Conservation (phyloP, 2,888 invertebrate species). For the Marronus borbonicus region DNA sequence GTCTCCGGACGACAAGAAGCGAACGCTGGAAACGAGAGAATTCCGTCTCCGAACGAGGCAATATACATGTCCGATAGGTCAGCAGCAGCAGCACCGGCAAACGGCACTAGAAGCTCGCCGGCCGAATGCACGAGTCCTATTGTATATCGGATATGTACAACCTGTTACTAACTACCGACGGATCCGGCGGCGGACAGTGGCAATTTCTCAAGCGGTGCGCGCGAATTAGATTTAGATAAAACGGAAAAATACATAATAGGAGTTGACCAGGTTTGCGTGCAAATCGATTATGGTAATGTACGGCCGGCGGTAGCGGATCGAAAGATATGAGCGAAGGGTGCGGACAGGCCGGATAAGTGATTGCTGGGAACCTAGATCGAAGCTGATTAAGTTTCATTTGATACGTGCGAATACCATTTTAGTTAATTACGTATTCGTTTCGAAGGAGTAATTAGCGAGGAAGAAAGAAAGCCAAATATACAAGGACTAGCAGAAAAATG, state of each 20-base stretch:
- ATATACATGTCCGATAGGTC: constrained; percentile 36
- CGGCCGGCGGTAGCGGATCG: constrained; percentile 3
- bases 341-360: neutral
- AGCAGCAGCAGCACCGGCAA: neutral
- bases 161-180: constrained; percentile 34
- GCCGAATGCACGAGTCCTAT: neutral
- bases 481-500: too few species aligned
- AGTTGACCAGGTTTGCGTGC: constrained; percentile 23
- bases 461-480: too few species aligned
- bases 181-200: constrained; percentile 42
- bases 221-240: neutral
- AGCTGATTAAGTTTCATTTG: constrained; percentile 10
- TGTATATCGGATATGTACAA: constrained; percentile 48
- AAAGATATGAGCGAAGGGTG: neutral
- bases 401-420: neutral
- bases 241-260: constrained; percentile 25
- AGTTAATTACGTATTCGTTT: neutral
- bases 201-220: constrained; percentile 52
- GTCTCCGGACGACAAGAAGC: constrained; percentile 46
- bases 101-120: neutral
- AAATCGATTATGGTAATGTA: constrained; percentile 54
- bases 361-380: neutral
- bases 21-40: constrained; percentile 44
- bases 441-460: neutral
- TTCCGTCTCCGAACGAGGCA: constrained; percentile 25